A percentile compares a stretch with the other conserved stretches of the same genome.
phyloP scores from a whole-genome alignment of 1,140 invertebrate genomes.

The Drosophila kanapiae region DNA sequence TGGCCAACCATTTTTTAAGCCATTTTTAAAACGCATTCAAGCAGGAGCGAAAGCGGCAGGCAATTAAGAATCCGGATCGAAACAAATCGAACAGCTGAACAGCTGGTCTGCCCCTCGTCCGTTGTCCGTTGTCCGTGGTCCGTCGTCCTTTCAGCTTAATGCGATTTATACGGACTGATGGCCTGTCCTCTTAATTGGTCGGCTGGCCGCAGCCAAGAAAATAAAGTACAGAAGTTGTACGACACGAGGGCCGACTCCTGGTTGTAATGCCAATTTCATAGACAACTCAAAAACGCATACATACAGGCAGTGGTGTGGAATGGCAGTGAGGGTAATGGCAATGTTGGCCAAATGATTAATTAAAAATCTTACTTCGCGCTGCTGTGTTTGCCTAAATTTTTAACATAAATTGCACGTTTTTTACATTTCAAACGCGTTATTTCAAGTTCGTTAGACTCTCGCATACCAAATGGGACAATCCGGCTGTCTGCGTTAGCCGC shows the following conservation, averaged over 20 bases:
- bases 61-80: slow-evolving; percentile 72
- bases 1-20: slow-evolving; percentile 77
- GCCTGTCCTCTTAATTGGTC: slow-evolving; percentile 77
- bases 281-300: slow-evolving; percentile 68
- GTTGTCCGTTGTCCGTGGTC: not conserved
- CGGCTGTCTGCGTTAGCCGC: slow-evolving; percentile 62
- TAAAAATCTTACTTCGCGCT: slow-evolving; percentile 55
- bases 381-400: slow-evolving; percentile 78
- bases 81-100: slow-evolving; percentile 77
- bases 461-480: slow-evolving; percentile 76
- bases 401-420: slow-evolving; percentile 83
- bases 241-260: slow-evolving; percentile 53
- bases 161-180: slow-evolving; percentile 80
- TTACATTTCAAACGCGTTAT: slow-evolving; percentile 85
- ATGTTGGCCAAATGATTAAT: slow-evolving; percentile 78
- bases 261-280: slow-evolving; percentile 83
- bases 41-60: slow-evolving; percentile 32
- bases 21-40: slow-evolving; percentile 73
- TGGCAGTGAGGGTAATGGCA: slow-evolving; percentile 11
- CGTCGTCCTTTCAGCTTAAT: slow-evolving; percentile 62
- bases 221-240: slow-evolving; percentile 75
- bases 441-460: slow-evolving; percentile 83
- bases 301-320: not conserved
- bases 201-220: slow-evolving; percentile 81
- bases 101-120: slow-evolving; percentile 14